phyloP scores from a whole-genome alignment of 2,888 invertebrate species.

The Drosophila demipolita region DNA sequence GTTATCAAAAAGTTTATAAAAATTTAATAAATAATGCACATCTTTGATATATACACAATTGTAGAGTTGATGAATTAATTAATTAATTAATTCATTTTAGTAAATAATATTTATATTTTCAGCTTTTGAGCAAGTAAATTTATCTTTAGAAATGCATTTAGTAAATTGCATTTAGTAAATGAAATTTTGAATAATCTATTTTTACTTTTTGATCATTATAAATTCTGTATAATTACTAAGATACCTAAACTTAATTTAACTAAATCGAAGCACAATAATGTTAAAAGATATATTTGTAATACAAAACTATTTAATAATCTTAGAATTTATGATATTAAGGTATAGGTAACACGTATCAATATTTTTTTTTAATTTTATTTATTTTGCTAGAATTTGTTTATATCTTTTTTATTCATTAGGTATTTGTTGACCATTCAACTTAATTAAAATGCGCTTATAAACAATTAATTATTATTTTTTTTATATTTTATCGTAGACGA shows the following conservation, averaged over 20 bases:
- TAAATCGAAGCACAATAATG: neutral
- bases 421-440: neutral
- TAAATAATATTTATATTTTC: neutral
- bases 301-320: neutral
- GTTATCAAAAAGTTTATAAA: neutral
- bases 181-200: neutral
- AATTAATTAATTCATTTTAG: neutral
- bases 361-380: neutral
- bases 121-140: neutral
- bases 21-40: neutral
- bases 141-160: neutral
- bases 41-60: neutral
- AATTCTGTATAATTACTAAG: neutral
- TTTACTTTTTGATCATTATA: neutral
- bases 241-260: neutral
- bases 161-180: neutral
- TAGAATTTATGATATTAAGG: neutral
- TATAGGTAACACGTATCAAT: neutral
- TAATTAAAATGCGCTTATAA: neutral
- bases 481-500: neutral
- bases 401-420: too few relatives aligned
- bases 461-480: too few relatives aligned
- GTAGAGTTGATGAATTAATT: neutral
- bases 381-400: neutral
- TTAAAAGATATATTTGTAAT: neutral